A percentile compares a stretch with the other conserved stretches of the same genome.
These are phyloP conservation scores for Philereme vetulata DNA, from an alignment of 2,888 invertebrate genomes.

Conservation along the genomic window DNA sequence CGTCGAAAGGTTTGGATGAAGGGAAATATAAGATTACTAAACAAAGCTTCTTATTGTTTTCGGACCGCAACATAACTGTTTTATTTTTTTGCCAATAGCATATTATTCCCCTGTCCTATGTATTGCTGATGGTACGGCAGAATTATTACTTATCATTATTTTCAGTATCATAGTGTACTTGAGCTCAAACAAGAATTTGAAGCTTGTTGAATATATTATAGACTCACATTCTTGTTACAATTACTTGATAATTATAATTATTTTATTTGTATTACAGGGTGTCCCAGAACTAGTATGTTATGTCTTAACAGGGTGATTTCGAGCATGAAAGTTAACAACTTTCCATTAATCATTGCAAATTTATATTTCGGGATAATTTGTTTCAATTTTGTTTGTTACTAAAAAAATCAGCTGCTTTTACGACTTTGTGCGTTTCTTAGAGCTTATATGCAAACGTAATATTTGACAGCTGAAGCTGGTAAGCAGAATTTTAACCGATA, in stretches of 20 bases:
- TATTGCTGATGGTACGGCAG: slow-evolving; percentile 10
- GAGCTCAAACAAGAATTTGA: slow-evolving; percentile 7
- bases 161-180: slow-evolving; percentile 15
- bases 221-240: slow-evolving; percentile 12
- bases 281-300: too few species aligned
- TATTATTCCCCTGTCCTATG: slow-evolving; percentile 1
- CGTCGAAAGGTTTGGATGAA: slow-evolving; percentile 16
- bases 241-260: too few species aligned
- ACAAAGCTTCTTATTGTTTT: slow-evolving; percentile 8
- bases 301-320: too few species aligned
- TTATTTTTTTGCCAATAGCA: slow-evolving; percentile 11
- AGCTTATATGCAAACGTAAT: neutral
- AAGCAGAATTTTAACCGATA: too few species aligned
- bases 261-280: too few species aligned
- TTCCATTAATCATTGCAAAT: too few species aligned
- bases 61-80: slow-evolving; percentile 8
- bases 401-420: too few species aligned
- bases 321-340: too few species aligned
- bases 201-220: neutral
- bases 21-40: neutral
- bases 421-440: neutral
- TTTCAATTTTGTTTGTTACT: too few species aligned
- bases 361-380: neutral
- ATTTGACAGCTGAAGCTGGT: too few species aligned
- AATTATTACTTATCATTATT: slow-evolving; percentile 1